Base-by-base conservation (phyloP, 2,113 vertebrate genomes). In the Callocephalon fimbriatum region DNA sequence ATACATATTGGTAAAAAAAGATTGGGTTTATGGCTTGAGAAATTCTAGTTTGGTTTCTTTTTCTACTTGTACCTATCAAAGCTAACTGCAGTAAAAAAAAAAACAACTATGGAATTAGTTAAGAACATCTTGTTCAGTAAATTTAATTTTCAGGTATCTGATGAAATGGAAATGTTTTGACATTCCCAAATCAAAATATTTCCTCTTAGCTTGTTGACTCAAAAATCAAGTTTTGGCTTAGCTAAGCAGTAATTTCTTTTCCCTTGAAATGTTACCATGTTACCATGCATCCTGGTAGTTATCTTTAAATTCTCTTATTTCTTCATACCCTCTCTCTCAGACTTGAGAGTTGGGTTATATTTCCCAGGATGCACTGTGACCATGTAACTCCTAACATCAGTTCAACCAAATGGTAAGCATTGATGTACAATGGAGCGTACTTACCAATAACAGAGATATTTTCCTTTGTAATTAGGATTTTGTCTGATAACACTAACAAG, bases 121-220 rank as follows among this genome's bases (percentile, higher is more conserved):
- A 85, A 76, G 78, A 68, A 56, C 17, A 72, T 93, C 80, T 85
- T 86, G 45, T 76, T 86, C 58, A 88, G 47, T 65, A 93, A 80
- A 96, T 90, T 94, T 38, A 79, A 95, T 93, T 96, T 90, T 93
- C 32, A 56, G 25, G 45, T 95, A 90, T 94, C 77, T 92, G 85
- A 88, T 88, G 20, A 40, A 90, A 90, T 70, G 32, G 87, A 96
- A 93, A 90, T 94, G 81, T 93, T 95, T 87, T 94, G 80, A 93
- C 62, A 82, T 88, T 91, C 37, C 23, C 10, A 62, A 70, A 88
- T 58, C 31, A 90, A 93, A 95, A 87, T 79, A 93, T 73, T 79
- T 90, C 74, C 50, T 50, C 45, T 82, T 70, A 75, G 37, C 10
- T 54, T 82, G n/a, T 75, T 79, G 62, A 88, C 85, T 78, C 6